phyloP scores from a whole-genome alignment of 2,113 vertebrate species.

The Trichechus manatus region DNA sequence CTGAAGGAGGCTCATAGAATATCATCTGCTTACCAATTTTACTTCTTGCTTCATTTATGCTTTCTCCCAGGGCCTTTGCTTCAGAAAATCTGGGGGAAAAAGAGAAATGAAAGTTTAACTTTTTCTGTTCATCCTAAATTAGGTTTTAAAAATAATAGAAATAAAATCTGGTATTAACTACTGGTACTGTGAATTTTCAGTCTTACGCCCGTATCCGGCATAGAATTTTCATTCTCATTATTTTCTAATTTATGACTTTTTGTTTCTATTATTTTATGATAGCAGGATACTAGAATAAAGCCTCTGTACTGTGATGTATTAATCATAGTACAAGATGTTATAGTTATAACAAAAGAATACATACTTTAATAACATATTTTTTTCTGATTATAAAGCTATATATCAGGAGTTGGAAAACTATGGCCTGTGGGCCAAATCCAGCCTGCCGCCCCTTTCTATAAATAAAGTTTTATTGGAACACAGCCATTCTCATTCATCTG shows the following conservation, averaged over 20 bases:
- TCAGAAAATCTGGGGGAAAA: conserved; percentile 91
- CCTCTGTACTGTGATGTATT: not conserved
- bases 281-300: not conserved
- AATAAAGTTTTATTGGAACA: not conserved
- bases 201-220: not conserved
- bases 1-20: not conserved
- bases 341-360: not conserved
- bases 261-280: conserved; percentile 11
- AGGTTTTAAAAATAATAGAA: conserved; percentile 46
- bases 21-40: conserved; percentile 93
- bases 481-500: not conserved
- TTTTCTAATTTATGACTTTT: not conserved
- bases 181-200: not conserved
- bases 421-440: not conserved
- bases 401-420: not conserved
- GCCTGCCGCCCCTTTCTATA: not conserved
- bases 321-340: not conserved
- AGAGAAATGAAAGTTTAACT: conserved; percentile 4
- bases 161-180: conserved; percentile 15
- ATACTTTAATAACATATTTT: not conserved
- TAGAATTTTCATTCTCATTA: not conserved
- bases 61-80: conserved; percentile 92
- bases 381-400: not conserved
- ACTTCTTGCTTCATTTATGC: conserved; percentile 90
- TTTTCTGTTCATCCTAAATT: conserved; percentile 6